Evolutionary conservation across 2,797 vertebrate genomes (phyloP).

Genomic region (Gambelia wislizenii): DNA sequence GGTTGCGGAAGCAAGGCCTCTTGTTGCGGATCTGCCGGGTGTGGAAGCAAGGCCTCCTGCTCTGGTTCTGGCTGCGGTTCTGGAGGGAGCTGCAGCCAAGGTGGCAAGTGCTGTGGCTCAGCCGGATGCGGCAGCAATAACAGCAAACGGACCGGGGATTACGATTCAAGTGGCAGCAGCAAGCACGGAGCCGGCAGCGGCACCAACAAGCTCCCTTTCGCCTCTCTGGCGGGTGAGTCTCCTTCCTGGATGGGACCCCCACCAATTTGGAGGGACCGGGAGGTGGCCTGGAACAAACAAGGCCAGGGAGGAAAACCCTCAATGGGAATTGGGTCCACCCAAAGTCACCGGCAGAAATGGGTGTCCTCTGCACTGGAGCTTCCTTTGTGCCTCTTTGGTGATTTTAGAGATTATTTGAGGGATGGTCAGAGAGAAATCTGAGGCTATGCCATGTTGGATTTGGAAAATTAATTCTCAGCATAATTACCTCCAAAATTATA

Average conservation of each 20-base stretch:
- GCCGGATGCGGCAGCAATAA: background rate
- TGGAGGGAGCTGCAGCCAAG: background rate
- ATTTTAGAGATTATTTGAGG: too few species aligned
- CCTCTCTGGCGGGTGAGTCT: background rate
- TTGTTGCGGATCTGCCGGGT: background rate
- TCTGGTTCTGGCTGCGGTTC: background rate
- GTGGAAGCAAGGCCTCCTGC: constrained; percentile 3
- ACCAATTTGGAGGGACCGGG: background rate
- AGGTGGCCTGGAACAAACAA: background rate
- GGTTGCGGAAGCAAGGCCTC: background rate
- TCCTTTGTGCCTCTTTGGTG: too few species aligned
- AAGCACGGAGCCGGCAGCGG: background rate
- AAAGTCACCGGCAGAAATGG: too few species aligned
- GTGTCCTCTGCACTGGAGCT: too few species aligned
- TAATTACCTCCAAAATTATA: background rate
- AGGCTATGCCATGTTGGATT: background rate
- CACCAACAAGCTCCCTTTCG: background rate
- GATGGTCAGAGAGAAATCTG: background rate
- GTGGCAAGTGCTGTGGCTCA: constrained; percentile 19
- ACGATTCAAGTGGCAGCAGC: constrained; percentile 35
- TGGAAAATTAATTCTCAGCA: background rate
- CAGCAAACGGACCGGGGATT: background rate
- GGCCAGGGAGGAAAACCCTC: background rate
- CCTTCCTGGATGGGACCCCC: too few species aligned
- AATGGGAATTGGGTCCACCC: too few species aligned